Evolutionary conservation across 2,797 vertebrate species (phyloP).

Genomic region (Cheirogaleus major): DNA sequence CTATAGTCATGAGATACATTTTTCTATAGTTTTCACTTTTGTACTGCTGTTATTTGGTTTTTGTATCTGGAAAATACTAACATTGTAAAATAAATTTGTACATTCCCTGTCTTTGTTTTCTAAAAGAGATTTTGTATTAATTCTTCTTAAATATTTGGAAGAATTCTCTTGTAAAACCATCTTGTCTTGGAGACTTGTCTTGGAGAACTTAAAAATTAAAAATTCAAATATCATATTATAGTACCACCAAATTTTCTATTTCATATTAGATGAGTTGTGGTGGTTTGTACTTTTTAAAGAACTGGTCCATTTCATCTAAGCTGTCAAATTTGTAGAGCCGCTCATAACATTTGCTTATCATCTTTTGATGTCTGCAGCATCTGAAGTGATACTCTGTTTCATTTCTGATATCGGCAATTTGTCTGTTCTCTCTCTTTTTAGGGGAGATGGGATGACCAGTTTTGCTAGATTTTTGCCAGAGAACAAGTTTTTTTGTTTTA

Average conservation of each 20-base stretch:
- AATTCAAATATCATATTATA: conserved; percentile 17
- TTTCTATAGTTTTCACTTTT: background rate
- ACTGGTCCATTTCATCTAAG: background rate
- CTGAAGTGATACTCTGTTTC: background rate
- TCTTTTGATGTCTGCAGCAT: background rate
- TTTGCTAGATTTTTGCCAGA: background rate
- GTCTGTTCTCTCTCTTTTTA: background rate
- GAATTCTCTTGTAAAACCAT: background rate
- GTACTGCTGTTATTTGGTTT: background rate
- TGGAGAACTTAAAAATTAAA: background rate
- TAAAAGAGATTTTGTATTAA: background rate
- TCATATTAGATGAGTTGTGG: background rate
- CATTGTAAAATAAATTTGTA: background rate
- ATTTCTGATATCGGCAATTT: background rate
- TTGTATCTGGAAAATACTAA: background rate
- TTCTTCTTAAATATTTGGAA: background rate
- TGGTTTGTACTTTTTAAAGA: background rate
- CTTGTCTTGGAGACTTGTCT: background rate
- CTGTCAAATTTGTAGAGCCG: background rate
- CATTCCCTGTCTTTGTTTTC: background rate
- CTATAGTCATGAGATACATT: background rate
- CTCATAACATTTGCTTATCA: background rate
- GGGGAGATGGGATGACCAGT: background rate
- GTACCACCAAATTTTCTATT: conserved; percentile 5
- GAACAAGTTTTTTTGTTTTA: background rate